phyloP scores from a whole-genome alignment of 2,113 vertebrate genomes.

The Otis tarda region DNA sequence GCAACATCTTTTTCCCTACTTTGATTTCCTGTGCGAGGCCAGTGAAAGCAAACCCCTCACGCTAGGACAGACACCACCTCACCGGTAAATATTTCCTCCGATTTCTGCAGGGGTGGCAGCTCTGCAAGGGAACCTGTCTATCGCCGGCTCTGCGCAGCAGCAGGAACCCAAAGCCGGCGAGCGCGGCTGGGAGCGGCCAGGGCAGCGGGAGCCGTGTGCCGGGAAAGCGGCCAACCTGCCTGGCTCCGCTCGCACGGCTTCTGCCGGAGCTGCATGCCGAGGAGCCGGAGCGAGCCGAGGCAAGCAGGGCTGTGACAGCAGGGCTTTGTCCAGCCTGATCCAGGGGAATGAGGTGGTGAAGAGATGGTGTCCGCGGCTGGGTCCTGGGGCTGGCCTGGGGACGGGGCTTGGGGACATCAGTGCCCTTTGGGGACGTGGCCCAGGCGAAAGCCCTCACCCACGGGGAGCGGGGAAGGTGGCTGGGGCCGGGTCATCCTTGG shows the following conservation, averaged over 20 bases:
- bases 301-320: accelerated
- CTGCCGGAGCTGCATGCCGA: neutral
- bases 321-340: neutral
- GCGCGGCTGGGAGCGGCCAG: neutral
- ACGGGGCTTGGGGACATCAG: neutral
- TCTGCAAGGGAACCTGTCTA: neutral
- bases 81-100: too few species aligned
- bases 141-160: neutral
- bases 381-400: neutral
- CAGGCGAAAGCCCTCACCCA: neutral
- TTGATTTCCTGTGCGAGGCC: neutral
- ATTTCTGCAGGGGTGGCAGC: neutral
- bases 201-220: conserved; percentile 19
- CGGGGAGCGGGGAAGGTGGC: neutral
- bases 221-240: conserved; percentile 31
- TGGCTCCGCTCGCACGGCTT: neutral
- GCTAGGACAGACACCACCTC: neutral
- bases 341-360: neutral
- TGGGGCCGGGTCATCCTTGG: neutral
- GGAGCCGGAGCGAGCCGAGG: neutral
- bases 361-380: neutral
- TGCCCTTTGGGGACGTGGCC: neutral
- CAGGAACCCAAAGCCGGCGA: conserved; percentile 20
- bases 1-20: neutral
- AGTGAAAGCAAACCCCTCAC: neutral